Base-by-base conservation (phyloP, 1,140 invertebrate species). In the Danaus melanippus region DNA sequence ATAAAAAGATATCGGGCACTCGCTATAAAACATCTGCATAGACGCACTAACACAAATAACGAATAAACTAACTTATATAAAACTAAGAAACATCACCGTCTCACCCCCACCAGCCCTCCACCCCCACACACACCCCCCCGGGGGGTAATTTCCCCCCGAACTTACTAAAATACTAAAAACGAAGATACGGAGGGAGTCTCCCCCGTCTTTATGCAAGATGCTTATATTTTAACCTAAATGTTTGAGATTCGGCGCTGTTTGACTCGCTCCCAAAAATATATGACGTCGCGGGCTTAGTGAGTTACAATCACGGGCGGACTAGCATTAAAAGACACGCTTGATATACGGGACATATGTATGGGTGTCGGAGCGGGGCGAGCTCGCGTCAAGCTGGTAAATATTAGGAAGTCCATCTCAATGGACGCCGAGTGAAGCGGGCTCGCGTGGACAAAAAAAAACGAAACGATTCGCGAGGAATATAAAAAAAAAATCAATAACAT, bases 101-200 rank as follows among this genome's bases (percentile, higher is more conserved):
- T 86, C 79, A n/a, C 64, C 72, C 66, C 67, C 70, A 67, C 57
- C 15, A 15, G 15, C 15, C 15, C 15, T 15, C 15, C 15, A 15
- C 15, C 15, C 15, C 15, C 15, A 15, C 15, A 15, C 56, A 57
- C 50, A 53, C 57, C 66, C 68, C 64, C 56, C 32, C 12, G 62
- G 76, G 79, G 71, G 75, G 71, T 76, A 79, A 76, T 80, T 69
- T 74, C 71, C 70, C 79, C 82, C 79, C 66, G 77, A 85, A 85
- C 82, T 83, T 85, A 85, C 79, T 85, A 85, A 85, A 85, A 84
- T 86, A 86, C 80, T 86, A 85, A 85, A 85, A 85, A 85, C 82
- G 79, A 78, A 83, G 80, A 84, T 84, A 79, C 58, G 72, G 71
- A 74, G 71, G 55, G 63, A 50, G 53, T 59, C 66, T 54, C 65